Evolutionary conservation across 2,888 invertebrate genomes (phyloP).

Genomic region (Sarcophaga variegata): DNA sequence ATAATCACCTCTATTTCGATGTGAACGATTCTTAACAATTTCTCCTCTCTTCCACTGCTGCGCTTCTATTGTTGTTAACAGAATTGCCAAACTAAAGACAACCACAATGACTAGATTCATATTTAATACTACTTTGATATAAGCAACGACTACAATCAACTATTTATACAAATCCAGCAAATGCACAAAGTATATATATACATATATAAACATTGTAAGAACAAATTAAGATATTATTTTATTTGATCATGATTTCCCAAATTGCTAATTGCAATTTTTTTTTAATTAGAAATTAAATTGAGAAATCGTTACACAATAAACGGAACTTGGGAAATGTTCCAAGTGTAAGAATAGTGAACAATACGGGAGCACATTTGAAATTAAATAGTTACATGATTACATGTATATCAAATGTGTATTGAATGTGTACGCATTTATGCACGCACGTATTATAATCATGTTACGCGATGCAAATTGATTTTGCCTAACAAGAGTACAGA

Average conservation of each 20-base stretch:
- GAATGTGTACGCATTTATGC: no score
- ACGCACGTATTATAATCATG: no score
- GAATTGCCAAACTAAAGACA: neutral
- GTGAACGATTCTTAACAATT: conserved; percentile 30
- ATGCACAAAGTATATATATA: neutral
- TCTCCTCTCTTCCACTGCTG: conserved; percentile 6
- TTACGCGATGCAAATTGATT: no score
- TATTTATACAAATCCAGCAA: neutral
- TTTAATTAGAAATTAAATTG: neutral
- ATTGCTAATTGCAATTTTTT: neutral
- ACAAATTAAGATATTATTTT: neutral
- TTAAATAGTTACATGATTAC: no score
- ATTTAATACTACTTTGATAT: neutral
- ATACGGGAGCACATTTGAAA: no score
- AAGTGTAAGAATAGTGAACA: no score
- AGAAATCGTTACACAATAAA: neutral
- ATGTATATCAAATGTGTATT: no score
- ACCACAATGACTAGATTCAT: conserved; percentile 19
- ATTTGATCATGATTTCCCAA: conserved; percentile 39
- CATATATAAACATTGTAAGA: neutral
- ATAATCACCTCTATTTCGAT: neutral
- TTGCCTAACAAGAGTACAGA: no score
- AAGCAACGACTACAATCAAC: neutral
- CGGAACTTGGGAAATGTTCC: no score
- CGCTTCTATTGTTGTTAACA: conserved; percentile 15